A percentile compares a stretch with the other conserved stretches of the same genome.
Evolutionary conservation across 2,888 invertebrate genomes (phyloP).

Genomic region (Desoria tigrina): DNA sequence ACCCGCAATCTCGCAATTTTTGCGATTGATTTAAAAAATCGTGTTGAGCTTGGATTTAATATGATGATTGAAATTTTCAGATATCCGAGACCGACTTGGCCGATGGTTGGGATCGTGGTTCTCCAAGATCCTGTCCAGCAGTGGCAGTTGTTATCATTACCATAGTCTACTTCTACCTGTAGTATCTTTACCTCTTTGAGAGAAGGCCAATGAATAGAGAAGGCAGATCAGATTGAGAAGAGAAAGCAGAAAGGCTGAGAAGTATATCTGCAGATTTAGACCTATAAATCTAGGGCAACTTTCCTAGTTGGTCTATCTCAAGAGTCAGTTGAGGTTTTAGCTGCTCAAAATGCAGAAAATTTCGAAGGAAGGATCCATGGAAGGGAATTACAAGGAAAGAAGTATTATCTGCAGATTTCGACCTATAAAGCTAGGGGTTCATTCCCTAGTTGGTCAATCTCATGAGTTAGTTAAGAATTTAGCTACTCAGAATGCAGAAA

Average conservation of each 20-base stretch:
- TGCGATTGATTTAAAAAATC: neutral
- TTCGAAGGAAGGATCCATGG: neutral
- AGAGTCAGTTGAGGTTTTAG: conserved; percentile 1
- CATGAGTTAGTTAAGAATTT: neutral
- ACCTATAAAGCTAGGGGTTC: neutral
- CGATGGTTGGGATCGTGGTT: neutral
- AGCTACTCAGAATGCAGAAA: conserved; percentile 3
- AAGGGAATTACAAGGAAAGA: neutral
- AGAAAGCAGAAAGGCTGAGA: neutral
- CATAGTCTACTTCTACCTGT: neutral
- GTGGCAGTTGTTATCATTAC: neutral
- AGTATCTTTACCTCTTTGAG: neutral
- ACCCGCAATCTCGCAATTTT: neutral
- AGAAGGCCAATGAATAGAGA: neutral
- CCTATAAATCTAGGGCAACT: conserved; percentile 35
- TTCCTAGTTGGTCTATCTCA: conserved; percentile 31
- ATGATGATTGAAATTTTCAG: conserved; percentile 7
- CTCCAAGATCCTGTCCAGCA: conserved; percentile 10
- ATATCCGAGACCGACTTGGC: conserved; percentile 11
- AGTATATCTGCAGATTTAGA: conserved; percentile 14
- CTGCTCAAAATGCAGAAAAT: neutral
- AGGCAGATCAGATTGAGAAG: neutral
- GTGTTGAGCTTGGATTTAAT: neutral
- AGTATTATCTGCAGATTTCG: neutral
- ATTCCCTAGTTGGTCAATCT: neutral